Base-by-base conservation (phyloP, 1,140 invertebrate species). In the Leptinotarsa lineolata region DNA sequence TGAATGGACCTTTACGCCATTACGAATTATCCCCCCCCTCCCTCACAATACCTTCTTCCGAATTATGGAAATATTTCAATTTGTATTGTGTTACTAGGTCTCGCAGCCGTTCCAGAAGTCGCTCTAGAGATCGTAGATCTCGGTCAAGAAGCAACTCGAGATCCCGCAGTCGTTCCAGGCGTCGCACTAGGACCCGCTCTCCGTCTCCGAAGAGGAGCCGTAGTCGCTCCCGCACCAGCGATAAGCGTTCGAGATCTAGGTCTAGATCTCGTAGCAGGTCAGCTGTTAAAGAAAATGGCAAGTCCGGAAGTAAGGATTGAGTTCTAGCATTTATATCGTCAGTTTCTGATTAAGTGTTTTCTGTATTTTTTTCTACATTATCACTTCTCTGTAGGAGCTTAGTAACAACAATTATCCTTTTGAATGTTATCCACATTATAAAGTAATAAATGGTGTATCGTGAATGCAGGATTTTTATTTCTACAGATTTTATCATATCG, bases 41-140 rank as follows among this genome's bases (percentile, higher is more conserved):
- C 30, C 8, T 8, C 30, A 39, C 8, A 39, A 39, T 39, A 39
- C 30, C 30, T 39, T 30, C 8, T 30, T 39, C 30, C 11, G 30
- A 39, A 39, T 39, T 39, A 39, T 11, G 30, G 30, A 39, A 39
- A 39, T 54, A 54, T 54, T 54, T 13, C 48, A 21, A 20, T 21
- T 48, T 46, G 16, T 59, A 8, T 61, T 63, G 60, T 63, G 83
- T 87, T 74, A 86, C 83, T 66, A 86, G 86, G 45, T 88, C 87
- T 11, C 84, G 86, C 22, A 87, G 86, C 74, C 85, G 86, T 70
- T 88, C 87, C 20, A 84, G 85, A 68, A 83, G 82, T 72, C 83
- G 84, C 75, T 84, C 83, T 3, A 77, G 83, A 20, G 83, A 84
- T 72, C 80, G 80, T 46, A 75, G 84, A 21, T 83, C 78, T 72